Evolutionary conservation across 2,113 vertebrate genomes (phyloP).

Genomic region (Sarotherodon lohbergeri): DNA sequence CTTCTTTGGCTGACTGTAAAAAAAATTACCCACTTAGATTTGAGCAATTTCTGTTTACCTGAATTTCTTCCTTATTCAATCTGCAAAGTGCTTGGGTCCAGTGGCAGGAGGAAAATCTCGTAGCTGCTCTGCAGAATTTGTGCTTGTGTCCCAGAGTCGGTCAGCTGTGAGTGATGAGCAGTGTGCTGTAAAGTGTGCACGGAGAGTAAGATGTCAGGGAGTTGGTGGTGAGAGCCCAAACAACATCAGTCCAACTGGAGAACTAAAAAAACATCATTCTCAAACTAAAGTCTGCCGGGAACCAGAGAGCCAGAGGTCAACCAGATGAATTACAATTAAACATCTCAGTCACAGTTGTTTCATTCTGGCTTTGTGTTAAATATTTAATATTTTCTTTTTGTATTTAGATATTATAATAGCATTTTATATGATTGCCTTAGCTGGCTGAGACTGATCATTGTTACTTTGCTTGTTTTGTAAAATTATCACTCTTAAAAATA

Average conservation of each 20-base stretch:
- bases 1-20: not conserved
- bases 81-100: not conserved
- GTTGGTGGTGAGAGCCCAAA: not conserved
- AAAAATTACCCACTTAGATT: not conserved
- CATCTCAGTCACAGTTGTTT: not conserved
- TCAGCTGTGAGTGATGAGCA: not conserved
- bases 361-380: not conserved
- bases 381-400: not conserved
- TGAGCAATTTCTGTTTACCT: not conserved
- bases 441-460: slow-evolving; percentile 70
- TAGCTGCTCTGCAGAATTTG: slow-evolving; percentile 1
- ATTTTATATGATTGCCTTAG: slow-evolving; percentile 60
- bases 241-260: not conserved
- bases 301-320: not conserved
- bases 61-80: slow-evolving; percentile 3
- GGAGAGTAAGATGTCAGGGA: slow-evolving; percentile 33
- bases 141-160: not conserved
- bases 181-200: not conserved
- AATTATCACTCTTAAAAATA: slow-evolving; percentile 10
- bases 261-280: not conserved
- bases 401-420: slow-evolving; percentile 15
- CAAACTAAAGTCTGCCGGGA: not conserved
- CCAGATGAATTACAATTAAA: not conserved
- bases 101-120: not conserved
- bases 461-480: slow-evolving; percentile 41